Base-by-base conservation (phyloP, 2,888 invertebrate genomes). In the Sesia apiformis region DNA sequence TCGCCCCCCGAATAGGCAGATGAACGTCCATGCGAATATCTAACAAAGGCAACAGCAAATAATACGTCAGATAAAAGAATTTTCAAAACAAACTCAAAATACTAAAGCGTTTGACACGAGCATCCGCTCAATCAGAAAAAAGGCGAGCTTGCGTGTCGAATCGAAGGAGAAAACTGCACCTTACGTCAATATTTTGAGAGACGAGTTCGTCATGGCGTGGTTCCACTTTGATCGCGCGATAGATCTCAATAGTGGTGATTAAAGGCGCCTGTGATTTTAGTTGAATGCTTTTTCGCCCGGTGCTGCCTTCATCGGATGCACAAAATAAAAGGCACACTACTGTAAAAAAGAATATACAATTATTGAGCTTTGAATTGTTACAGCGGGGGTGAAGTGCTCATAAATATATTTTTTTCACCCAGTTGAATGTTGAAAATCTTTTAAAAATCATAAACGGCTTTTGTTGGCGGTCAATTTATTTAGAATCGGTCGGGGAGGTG, bases 21-120 rank as follows among this genome's bases (percentile, higher is more conserved):
- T 86, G 87, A 86, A 58, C 61, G 55, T 78, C 77, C 73, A 68
- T 69, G 68, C 68, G 60, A 72, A 68, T 64, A 57, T 62, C 67
- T 70, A 77, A 87, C 87, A 89, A 88, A 83, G 76, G 77, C 74
- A 76, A 83, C 81, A 83, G 75, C 83, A 80, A 89, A 81, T 77
- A 80, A 89, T 86, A 84, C 80, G 85, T 84, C 87, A 86, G 82
- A 90, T 88, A 90, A 90, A 90, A 89, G 89, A 89, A 84, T 89
- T 88, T 90, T 90, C 88, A 89, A 90, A 89, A 89, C 90, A 90
- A 90, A 89, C 87, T 89, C 88, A 85, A 87, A 86, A 87, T 88
- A 88, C 85, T 85, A 83, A 88, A 86, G 86, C 88, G 86, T 84
- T 90, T 88, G 90, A 89, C 90, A 87, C 87, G 88, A 86, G 89